A percentile compares a stretch with the other conserved stretches of the same genome.
Conservation (phyloP, 2,113 vertebrate species). For the Ctenomys sociabilis region DNA sequence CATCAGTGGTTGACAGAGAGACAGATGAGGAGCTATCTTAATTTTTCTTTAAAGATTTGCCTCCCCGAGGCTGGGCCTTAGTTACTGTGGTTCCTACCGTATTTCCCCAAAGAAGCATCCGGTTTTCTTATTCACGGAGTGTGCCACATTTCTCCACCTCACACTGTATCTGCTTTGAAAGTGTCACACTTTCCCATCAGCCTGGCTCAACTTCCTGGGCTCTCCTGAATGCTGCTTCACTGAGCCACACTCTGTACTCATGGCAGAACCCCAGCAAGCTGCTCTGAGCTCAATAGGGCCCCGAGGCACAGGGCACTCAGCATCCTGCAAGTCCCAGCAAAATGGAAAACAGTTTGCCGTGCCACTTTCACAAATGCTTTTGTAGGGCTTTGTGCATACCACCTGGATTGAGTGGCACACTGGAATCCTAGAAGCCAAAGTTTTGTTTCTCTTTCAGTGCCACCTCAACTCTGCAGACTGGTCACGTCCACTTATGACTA, state of each 20-base stretch:
- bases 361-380: background rate
- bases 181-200: background rate
- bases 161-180: background rate
- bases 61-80: constrained; percentile 36
- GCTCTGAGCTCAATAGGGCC: background rate
- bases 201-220: background rate
- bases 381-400: no score
- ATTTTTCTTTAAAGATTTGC: constrained; percentile 52
- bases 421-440: background rate
- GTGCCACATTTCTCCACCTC: background rate
- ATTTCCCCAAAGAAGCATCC: background rate
- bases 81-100: background rate
- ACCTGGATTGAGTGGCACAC: background rate
- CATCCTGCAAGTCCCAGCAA: no score
- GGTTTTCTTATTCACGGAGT: background rate
- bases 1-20: constrained; percentile 41
- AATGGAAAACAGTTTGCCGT: background rate
- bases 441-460: background rate
- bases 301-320: no score
- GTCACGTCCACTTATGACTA: background rate
- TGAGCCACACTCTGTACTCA: background rate
- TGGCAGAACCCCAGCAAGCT: background rate
- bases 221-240: background rate
- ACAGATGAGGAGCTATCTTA: background rate
- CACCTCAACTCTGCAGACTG: background rate